Evolutionary conservation across 2,888 invertebrate genomes (phyloP), one percentile per base, ranked within the genome.

Genomic region (Pocota personata): DNA sequence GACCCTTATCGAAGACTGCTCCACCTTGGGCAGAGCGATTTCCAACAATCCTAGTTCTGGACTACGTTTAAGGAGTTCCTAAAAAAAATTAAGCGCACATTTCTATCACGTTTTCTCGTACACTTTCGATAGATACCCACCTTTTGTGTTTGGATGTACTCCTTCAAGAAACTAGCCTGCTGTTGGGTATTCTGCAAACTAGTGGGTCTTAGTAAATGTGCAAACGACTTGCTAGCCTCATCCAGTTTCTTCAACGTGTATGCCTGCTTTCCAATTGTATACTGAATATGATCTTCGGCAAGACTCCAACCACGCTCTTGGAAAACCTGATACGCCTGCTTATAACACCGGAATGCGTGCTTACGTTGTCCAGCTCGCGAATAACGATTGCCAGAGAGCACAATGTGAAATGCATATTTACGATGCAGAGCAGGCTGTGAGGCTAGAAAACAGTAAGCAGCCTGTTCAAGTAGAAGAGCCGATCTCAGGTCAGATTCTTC

Each of bases 401-500:
- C 98, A 94, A 98, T 97, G 90, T 99, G 98, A 92, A 99, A 98
- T 14, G 98, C 97, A 91, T 98, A 98, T 92, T 99, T 99, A 67
- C 98, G 94, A 88, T 96, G 95, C 96, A 97, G 96, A 14, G 94
- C 93, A 7, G 94, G 94, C 50, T 94, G 93, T 3, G 92, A 91
- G 3, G 93, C 93, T 40, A 98, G 93, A 91, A 98, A 99, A 91
- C 98, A 98, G 90, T 98, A 96, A 0, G 99, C 96, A 0, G 99
- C 98, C 92, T 99, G 98, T 92, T 99, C 99, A 60, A 99, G 93
- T 71, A 99, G 93, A 90, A 99, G 93, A 6, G 98, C 99, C 88
- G 98, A 98, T 73, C 98, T 95, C 72, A 99, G 93, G 93, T 99
- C 99, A n/a, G 98, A 97, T 91, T 99, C 99, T 93, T 99, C 98